Base-by-base conservation (phyloP, 1,140 invertebrate genomes). In the Neodiprion virginianus region DNA sequence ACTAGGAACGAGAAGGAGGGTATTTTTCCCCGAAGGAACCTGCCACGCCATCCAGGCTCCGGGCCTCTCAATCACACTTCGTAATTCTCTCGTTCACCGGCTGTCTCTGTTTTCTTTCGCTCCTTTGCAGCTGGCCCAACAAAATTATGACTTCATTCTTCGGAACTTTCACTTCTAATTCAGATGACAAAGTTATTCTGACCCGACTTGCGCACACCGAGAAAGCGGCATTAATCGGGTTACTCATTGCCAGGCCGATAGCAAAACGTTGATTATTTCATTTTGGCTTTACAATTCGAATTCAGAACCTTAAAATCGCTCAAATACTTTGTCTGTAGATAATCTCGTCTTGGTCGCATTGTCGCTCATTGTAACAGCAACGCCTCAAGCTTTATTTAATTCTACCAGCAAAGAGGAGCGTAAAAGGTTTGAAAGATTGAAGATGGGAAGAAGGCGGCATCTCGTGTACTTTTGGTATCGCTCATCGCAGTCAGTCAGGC, bases 171-270 rank as follows among this genome's bases (percentile, higher is more conserved):
- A 17, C 53, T 8, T 61, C 53, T 61, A 61, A 61, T 61, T 61
- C 53, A 61, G 53, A 61, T 8, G 53, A 61, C 53, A 61, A 61
- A 8, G 53, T 61, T 8, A 5, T 66, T 49, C 49, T 71, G 21
- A 72, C 67, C 67, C 53, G 9, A 73, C 72, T 69, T 23, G 71
- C 70, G 47, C 65, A 73, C 69, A 72, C 72, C 71, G 72, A 71
- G 53, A 79, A 74, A 80, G 71, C 65, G 67, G 75, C 75, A 75
- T 79, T 79, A 79, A 79, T 80, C 68, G 70, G 40, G 17, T 21
- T 21, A 21, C 17, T 1, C 17, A 21, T 21, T 21, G 17, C 17
- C 17, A 21, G 17, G 17, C 17, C 17, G 17, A 21, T 21, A 21
- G 17, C 17, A 21, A 21, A 21, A 21, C 17, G 0, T 21, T 21